Evolutionary conservation across 1,140 invertebrate species (phyloP), one percentile per base, ranked within the genome.

Genomic region (Drosophila suzukii): DNA sequence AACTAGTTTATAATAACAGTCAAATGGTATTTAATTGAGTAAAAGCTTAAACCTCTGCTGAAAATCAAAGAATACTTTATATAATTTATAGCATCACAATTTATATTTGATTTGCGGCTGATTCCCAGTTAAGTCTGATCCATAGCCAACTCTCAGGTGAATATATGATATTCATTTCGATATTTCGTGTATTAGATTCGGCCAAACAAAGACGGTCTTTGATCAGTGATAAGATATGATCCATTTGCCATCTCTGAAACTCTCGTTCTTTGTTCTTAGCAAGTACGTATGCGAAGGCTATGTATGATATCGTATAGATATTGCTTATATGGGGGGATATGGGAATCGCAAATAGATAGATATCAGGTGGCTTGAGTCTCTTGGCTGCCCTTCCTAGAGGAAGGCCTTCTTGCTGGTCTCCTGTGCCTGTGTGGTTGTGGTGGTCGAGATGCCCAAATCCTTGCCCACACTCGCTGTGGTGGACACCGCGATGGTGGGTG

Each of bases 321-420:
- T 88, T 88, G 83, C 83, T 88, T 89, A 73, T 32, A 43, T 51
- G 73, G 66, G 49, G 38, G 67, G 17, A 13, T 57, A 44, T 36
- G 56, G 53, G 47, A 3, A 41, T 47, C 24, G 34, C 50, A 32
- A 1, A 7, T 41, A 17, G 20, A 47, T 56, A 41, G 15, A 72
- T 20, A 71, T 70, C 53, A 57, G 53, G 68, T 70, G 63, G 67
- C 67, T 63, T 68, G 66, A 47, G 62, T 54, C 61, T 38, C 49
- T 46, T 46, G 66, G 66, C 65, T 54, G 60, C 65, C 34, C 6
- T 15, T n/a, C 1, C 60, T 77, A 88, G 15, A 88, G 83, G 38
- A 88, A 88, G 36, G 84, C 84, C 75, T 88, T 88, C 63, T 88
- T 89, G 72, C 61, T 77, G 76, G 62, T 70, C 67, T 88, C 83